A percentile compares a stretch with the other conserved stretches of the same genome.
Evolutionary conservation across 2,797 vertebrate genomes (phyloP).

Genomic region (Pristis pectinata): DNA sequence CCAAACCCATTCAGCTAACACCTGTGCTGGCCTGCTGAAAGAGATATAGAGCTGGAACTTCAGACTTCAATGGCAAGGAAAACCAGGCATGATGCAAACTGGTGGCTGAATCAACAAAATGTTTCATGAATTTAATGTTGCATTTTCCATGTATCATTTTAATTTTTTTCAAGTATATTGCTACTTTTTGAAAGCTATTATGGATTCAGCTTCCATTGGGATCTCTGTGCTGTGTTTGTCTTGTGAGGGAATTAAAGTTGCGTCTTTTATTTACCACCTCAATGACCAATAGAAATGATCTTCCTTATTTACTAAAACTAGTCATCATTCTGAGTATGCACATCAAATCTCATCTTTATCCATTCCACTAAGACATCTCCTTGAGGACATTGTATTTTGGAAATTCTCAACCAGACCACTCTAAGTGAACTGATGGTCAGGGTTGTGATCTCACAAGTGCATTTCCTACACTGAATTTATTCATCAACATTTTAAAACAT

Average conservation of each 20-base stretch:
- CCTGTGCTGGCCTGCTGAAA: background rate
- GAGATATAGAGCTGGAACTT: conserved; percentile 8
- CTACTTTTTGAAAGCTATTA: background rate
- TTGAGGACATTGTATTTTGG: background rate
- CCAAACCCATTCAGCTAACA: conserved; percentile 3
- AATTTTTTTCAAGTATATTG: background rate
- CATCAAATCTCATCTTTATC: background rate
- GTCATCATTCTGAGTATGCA: background rate
- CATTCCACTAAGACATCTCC: background rate
- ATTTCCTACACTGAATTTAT: background rate
- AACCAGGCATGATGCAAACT: background rate
- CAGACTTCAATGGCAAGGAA: background rate
- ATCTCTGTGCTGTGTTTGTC: background rate
- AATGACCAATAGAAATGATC: background rate
- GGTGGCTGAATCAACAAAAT: background rate
- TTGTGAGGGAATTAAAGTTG: background rate
- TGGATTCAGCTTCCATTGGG: background rate
- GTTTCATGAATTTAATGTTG: background rate
- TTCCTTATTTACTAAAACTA: background rate
- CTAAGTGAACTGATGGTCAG: background rate
- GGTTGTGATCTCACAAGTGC: background rate
- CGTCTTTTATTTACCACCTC: background rate
- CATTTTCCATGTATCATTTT: background rate
- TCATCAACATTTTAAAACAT: too few species aligned
- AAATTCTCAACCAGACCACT: background rate